A percentile compares a stretch with the other conserved stretches of the same genome.
These are phyloP conservation scores for Pocota personata DNA, from an alignment of 2,888 invertebrate genomes.

Conservation along the genomic window DNA sequence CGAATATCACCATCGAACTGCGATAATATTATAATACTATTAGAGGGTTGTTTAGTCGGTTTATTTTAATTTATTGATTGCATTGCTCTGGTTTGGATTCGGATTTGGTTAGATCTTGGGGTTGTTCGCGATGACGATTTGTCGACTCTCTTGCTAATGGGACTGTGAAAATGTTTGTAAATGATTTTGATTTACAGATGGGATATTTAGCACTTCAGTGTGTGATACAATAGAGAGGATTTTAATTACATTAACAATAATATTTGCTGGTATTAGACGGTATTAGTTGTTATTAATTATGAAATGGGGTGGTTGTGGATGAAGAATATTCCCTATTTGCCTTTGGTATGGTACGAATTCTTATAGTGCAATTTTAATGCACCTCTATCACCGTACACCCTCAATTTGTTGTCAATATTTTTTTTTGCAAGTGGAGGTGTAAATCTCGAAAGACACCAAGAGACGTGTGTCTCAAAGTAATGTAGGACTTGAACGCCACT, in stretches of 20 bases:
- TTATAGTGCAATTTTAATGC: no score
- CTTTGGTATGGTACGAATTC: no score
- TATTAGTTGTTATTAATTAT: slow-evolving; percentile 9
- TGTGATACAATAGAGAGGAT: slow-evolving; percentile 6
- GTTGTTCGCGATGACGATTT: slow-evolving; percentile 46
- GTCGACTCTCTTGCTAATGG: slow-evolving; percentile 47
- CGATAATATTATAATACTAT: slow-evolving; percentile 66
- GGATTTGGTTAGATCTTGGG: not conserved
- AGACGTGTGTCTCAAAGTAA: no score
- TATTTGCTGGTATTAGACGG: not conserved
- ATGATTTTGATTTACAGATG: slow-evolving; percentile 44
- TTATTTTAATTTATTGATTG: slow-evolving; percentile 65
- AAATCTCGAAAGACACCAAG: no score
- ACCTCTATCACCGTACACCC: no score
- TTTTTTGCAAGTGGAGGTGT: no score
- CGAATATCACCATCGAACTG: slow-evolving; percentile 24
- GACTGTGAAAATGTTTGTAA: slow-evolving; percentile 39
- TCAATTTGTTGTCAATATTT: no score
- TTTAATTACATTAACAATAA: slow-evolving; percentile 57
- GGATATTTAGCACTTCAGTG: slow-evolving; percentile 23
- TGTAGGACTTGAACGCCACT: no score
- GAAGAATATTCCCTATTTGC: no score
- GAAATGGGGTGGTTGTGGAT: not conserved
- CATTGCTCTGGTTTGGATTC: slow-evolving; percentile 18
- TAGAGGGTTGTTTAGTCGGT: slow-evolving; percentile 60